Conservation (phyloP, 2,888 invertebrate species). For the Dione vanillae region DNA sequence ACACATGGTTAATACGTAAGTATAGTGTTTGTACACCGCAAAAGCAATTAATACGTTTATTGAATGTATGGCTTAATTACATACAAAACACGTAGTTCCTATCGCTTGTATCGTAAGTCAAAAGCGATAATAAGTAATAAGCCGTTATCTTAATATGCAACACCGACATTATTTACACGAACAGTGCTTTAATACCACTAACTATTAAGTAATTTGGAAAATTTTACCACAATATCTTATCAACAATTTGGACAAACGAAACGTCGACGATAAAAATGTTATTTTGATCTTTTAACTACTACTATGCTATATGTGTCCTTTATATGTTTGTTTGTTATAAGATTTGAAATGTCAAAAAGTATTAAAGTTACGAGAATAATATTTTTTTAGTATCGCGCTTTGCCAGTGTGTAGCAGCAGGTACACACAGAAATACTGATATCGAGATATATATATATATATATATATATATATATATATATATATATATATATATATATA, state of each 20-base stretch:
- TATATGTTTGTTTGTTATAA: background rate
- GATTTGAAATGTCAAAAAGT: no score
- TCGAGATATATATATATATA: no score
- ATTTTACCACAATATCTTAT: slow-evolving; percentile 1
- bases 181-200: background rate
- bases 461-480: no score
- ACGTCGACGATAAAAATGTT: background rate
- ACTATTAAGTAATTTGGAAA: slow-evolving; percentile 2
- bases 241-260: slow-evolving; percentile 5
- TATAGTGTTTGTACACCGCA: no score
- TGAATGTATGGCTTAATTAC: background rate
- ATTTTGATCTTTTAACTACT: background rate
- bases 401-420: no score
- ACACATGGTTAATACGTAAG: no score
- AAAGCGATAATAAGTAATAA: slow-evolving; percentile 7
- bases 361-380: no score
- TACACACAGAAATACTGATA: no score
- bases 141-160: slow-evolving; percentile 14
- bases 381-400: no score
- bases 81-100: background rate
- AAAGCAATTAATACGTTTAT: no score
- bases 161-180: background rate
- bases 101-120: background rate
- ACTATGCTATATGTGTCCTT: background rate
- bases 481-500: no score